Base-by-base conservation (phyloP, 2,113 vertebrate species). In the Aegotheles bennettii region DNA sequence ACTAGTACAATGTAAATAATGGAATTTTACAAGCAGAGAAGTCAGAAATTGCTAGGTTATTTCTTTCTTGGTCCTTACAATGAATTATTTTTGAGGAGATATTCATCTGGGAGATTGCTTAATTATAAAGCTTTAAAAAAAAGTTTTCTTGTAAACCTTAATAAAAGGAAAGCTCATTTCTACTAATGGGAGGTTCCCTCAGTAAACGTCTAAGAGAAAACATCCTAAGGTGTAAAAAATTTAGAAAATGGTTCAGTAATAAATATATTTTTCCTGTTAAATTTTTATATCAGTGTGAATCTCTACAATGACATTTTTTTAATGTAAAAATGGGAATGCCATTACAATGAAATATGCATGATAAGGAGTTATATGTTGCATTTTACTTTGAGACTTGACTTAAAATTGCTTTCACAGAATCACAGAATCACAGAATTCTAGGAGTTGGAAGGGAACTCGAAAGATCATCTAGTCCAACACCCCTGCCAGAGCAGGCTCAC, bases 301-400 rank as follows among this genome's bases (percentile, higher is more conserved):
- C 78, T 96, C 75, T 92, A 98, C 93, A 96, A 98, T 96, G 4
- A 93, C 64, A 89, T 97, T 90, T 95, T 93, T 89, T 96, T 42
- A 86, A 97, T 86, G 93, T 98, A 90, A 84, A 85, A 89, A 68
- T 57, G 3, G 9, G 9, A 84, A 84, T 63, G 16, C 29, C 24
- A 26, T 35, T 70, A 45, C 5, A 87, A 80, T 77, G 15, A 94
- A 95, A 81, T 60, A 68, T 13, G 9, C 6, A 20, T 77, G 25
- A 51, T 51, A 77, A 84, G 29, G 40, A 82, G 36, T 43, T n/a
- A 13, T 45, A 21, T 40, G 6, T 36, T 87, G 29, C 9, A 50
- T 82, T 89, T 85, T 59, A 11, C 35, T 82, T 73, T 82, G 12
- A 29, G 68, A 53, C 6, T 63, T 78, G 51, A 50, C 4, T 75